Conservation (phyloP, 2,888 invertebrate genomes). For the Callosobruchus maculatus region DNA sequence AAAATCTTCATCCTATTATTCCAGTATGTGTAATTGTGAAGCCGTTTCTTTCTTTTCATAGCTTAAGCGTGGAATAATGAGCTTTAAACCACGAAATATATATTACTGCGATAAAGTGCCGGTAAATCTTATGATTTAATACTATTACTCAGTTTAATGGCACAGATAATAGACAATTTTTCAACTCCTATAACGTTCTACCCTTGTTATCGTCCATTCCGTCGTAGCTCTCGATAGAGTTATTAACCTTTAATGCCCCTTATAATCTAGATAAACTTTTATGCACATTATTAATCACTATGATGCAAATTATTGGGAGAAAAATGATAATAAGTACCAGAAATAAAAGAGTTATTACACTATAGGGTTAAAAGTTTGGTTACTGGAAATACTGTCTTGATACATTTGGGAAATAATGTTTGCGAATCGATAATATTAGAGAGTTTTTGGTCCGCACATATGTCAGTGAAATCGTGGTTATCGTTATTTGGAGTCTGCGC, state of each 20-base stretch:
- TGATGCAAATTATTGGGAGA: background rate
- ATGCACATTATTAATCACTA: background rate
- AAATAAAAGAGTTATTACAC: background rate
- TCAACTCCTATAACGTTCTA: conserved; percentile 14
- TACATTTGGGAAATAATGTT: too few species aligned
- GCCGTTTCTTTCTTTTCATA: background rate
- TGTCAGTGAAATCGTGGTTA: too few species aligned
- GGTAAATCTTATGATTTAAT: conserved; percentile 16
- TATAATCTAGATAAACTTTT: conserved; percentile 1
- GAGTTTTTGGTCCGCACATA: too few species aligned
- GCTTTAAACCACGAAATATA: conserved; percentile 2
- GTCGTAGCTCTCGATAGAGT: conserved; percentile 11
- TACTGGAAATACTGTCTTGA: too few species aligned
- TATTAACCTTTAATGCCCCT: conserved; percentile 10
- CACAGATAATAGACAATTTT: conserved; percentile 19
- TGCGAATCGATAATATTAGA: too few species aligned
- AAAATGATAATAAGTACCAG: background rate
- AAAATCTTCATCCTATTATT: too few species aligned
- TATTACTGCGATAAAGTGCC: conserved; percentile 16
- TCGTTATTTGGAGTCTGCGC: too few species aligned
- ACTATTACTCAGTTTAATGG: conserved; percentile 17
- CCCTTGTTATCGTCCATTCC: conserved; percentile 8
- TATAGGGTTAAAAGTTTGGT: too few species aligned
- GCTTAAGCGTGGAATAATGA: background rate
- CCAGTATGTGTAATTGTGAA: background rate